A percentile compares a stretch with the other conserved stretches of the same genome.
These are phyloP conservation scores for Drosophila setosimentum DNA, from an alignment of 2,888 invertebrate species.

Conservation along the genomic window DNA sequence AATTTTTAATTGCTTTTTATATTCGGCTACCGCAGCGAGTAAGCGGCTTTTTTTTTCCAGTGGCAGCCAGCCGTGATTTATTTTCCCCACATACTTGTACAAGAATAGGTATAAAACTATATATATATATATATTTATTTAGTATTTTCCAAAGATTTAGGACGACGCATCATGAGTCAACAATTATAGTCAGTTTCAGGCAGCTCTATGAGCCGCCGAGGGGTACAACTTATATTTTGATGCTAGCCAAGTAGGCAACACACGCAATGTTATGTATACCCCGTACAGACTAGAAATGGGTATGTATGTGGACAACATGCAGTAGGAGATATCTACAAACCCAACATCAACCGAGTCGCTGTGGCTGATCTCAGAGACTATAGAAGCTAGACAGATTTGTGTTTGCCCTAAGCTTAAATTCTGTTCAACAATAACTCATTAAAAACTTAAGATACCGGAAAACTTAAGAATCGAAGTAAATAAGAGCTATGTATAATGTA, in stretches of 20 bases:
- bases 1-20: conserved; percentile 76
- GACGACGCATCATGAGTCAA: conserved; percentile 47
- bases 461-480: not conserved
- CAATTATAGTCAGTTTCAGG: conserved; percentile 18
- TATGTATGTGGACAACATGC: not conserved
- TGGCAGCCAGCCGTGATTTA: conserved; percentile 44
- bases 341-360: not conserved
- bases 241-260: conserved; percentile 16
- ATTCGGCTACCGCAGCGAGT: conserved; percentile 47
- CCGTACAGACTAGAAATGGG: not conserved
- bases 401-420: not conserved
- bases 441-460: not conserved
- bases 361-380: not conserved
- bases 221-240: conserved; percentile 6
- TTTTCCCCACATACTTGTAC: conserved; percentile 26
- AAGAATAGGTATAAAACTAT: conserved; percentile 14
- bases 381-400: not conserved
- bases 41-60: conserved; percentile 64
- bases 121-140: not conserved
- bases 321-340: not conserved
- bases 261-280: conserved; percentile 2
- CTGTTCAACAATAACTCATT: not conserved
- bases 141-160: conserved; percentile 2
- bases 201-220: conserved; percentile 20
- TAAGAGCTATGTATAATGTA: not conserved